These are phyloP conservation scores for Urophycis tenuis DNA, from an alignment of 2,797 vertebrate genomes.

Conservation along the genomic window DNA sequence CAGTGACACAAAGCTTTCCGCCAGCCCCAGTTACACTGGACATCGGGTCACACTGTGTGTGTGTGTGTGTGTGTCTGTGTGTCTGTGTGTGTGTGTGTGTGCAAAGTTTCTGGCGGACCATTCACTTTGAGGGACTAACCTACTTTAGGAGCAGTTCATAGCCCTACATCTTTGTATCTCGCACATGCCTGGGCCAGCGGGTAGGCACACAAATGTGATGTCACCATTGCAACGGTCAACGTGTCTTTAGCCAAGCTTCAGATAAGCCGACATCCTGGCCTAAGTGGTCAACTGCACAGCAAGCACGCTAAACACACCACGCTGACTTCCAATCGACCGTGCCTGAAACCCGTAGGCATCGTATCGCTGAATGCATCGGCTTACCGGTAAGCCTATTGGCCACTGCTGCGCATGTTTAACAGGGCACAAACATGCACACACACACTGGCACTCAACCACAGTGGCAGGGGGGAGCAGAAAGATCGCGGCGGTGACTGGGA, in stretches of 20 bases:
- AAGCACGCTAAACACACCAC: conserved; percentile 7
- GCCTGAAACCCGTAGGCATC: conserved; percentile 25
- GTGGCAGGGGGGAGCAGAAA: background rate
- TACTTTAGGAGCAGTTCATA: background rate
- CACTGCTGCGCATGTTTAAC: background rate
- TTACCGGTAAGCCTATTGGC: conserved; percentile 4
- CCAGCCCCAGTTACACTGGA: background rate
- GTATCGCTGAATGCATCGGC: background rate
- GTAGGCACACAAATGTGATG: conserved; percentile 7
- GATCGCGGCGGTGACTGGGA: background rate
- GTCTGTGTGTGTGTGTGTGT: background rate
- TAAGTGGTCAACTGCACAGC: conserved; percentile 26
- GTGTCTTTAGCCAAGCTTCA: conserved; percentile 8
- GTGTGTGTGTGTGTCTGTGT: conserved; percentile 13
- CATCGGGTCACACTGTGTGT: background rate
- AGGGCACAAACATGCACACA: background rate
- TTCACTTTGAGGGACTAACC: background rate
- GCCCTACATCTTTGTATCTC: background rate
- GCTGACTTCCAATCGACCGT: conserved; percentile 25
- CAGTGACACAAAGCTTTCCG: conserved; percentile 17
- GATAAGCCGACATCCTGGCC: conserved; percentile 37
- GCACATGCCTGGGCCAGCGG: conserved; percentile 9
- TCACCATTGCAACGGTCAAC: conserved; percentile 15
- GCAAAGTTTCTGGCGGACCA: background rate
- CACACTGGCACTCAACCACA: background rate